Base-by-base conservation (phyloP, 2,888 invertebrate genomes). In the Lithophane socia region DNA sequence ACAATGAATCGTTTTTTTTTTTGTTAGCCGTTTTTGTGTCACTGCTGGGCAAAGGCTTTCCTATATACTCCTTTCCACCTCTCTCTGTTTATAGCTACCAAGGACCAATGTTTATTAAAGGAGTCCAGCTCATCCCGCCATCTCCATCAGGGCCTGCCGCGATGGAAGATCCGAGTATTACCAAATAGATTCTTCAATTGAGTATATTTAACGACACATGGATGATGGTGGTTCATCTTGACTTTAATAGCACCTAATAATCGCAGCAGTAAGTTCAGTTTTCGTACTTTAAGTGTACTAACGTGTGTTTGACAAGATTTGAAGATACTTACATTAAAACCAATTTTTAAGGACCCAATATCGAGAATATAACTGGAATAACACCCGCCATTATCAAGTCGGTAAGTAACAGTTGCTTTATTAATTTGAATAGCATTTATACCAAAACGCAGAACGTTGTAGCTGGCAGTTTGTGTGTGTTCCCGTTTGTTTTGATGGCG, bases 401-500 rank as follows among this genome's bases (percentile, higher is more conserved):
- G 24, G 21, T 63, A 74, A 4, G 16, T 37, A 44, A 72, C 47
- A 37, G 60, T 61, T 4, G 64, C 61, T 64, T 77, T 83, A 80
- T 79, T 87, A 86, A 83, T 86, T 85, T 86, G 70, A 80, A 81
- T 80, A 85, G 65, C 67, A n/a, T 75, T 81, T 76, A 69, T 80
- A 80, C 74, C 56, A 70, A 79, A 80, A 87, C 44, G 78, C 75
- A 85, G 68, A 80, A 77, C 58, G 70, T 79, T 85, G 86, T 87
- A 85, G 75, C 78, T 86, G 86, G 86, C 83, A 85, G 91, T 91
- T 91, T 92, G 92, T 94, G 94, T 94, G 94, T 94, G 94, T 93
- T 92, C 93, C 92, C 83, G 90, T 91, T 90, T 89, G 91, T 93
- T 92, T 91, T 92, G 94, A 95, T 94, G 93, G 93, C 89, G 93